Percentiles rank a stretch among this genome's conserved stretches.
Evolutionary conservation across 2,113 vertebrate species (phyloP).

Genomic region (Onychorhynchus coronatus): DNA sequence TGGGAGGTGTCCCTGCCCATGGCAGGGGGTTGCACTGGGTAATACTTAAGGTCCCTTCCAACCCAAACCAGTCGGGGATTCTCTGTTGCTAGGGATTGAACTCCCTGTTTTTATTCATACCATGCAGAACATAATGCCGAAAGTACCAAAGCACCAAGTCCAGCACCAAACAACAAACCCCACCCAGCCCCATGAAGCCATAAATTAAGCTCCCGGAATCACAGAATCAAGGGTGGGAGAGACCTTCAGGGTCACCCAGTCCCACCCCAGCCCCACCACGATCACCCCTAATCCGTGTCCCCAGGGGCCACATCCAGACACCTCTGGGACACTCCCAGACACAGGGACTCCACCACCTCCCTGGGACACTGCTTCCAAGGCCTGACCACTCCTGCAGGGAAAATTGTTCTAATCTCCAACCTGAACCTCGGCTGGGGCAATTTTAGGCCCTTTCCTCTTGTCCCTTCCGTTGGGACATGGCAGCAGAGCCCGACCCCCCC

Average conservation of each 20-base stretch:
- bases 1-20: not conserved
- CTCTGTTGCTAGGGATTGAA: not conserved
- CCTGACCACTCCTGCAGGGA: not conserved
- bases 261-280: not conserved
- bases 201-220: not conserved
- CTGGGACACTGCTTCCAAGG: not conserved
- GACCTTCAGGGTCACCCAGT: accelerated
- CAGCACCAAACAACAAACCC: not conserved
- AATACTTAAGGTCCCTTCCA: accelerated
- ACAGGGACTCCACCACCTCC: not conserved
- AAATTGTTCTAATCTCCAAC: not conserved
- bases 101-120: not conserved
- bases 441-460: not conserved
- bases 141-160: not conserved
- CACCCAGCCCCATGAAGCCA: not conserved
- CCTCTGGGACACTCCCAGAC: not conserved
- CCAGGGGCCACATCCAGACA: not conserved
- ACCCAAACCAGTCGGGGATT: not conserved
- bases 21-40: not conserved
- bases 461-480: not conserved
- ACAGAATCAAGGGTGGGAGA: not conserved
- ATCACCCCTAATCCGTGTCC: not conserved
- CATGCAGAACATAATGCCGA: not conserved
- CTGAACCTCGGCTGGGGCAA: not conserved
- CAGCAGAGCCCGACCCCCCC: not conserved